phyloP scores from a whole-genome alignment of 2,113 vertebrate species.

The Balaeniceps rex region DNA sequence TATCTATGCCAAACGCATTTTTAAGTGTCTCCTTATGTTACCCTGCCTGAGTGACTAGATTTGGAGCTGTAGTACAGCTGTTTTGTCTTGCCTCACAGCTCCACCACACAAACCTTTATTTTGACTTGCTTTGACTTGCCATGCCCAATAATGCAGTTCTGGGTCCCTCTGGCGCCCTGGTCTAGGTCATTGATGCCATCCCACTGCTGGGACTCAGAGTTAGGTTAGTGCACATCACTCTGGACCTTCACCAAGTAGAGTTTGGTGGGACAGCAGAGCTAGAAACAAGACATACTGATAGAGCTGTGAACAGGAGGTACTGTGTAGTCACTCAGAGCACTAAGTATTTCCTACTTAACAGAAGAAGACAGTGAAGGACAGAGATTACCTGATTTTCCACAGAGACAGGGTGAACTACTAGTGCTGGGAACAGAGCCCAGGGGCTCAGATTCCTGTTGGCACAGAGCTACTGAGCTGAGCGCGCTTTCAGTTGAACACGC shows the following conservation, averaged over 20 bases:
- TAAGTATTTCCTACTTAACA: neutral
- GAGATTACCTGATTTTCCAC: neutral
- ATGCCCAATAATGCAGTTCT: neutral
- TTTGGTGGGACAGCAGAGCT: neutral
- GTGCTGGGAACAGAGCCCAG: neutral
- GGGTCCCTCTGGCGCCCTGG: neutral
- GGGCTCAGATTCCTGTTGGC: neutral
- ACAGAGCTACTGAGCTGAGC: neutral
- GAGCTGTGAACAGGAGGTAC: neutral
- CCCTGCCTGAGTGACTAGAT: conserved; percentile 18
- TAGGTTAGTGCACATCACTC: neutral
- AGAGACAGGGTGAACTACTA: neutral
- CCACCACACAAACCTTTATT: neutral
- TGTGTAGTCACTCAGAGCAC: neutral
- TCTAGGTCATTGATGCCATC: neutral
- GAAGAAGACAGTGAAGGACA: neutral
- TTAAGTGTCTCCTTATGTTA: neutral
- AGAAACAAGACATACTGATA: neutral
- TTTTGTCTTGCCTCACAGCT: neutral
- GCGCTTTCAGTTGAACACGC: neutral
- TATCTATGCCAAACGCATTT: neutral
- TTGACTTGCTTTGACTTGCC: neutral
- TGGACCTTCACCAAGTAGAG: neutral
- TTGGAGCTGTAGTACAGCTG: neutral
- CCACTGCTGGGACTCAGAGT: neutral